These are phyloP conservation scores for Bombus vancouverensis DNA, from an alignment of 1,140 invertebrate species.

Conservation along the genomic window DNA sequence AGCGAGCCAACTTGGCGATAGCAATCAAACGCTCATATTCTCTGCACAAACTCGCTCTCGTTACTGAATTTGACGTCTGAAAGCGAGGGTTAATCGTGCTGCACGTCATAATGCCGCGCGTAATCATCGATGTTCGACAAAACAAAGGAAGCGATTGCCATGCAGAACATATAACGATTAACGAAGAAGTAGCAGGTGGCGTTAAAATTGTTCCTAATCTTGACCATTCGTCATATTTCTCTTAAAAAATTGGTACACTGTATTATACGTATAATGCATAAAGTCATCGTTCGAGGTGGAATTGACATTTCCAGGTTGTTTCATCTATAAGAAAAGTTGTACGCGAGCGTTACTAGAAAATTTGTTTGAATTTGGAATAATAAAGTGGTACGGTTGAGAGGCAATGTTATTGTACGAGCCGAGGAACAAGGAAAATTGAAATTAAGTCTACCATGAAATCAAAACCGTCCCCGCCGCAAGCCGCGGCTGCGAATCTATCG, in stretches of 20 bases:
- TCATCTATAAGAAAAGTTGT: not conserved
- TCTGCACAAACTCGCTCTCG: not conserved
- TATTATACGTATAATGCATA: not conserved
- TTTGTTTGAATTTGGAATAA: not conserved
- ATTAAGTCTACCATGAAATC: constrained; percentile 14
- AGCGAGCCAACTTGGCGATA: not conserved
- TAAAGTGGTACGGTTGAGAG: not conserved
- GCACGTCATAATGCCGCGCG: not conserved
- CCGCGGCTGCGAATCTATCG: not conserved
- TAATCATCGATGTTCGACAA: not conserved
- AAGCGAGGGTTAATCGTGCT: constrained; percentile 20
- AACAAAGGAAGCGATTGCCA: constrained; percentile 20
- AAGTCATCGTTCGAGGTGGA: not conserved
- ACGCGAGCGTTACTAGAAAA: not conserved
- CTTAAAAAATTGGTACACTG: no score
- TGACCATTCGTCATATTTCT: no score
- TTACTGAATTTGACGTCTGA: constrained; percentile 27
- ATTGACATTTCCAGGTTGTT: not conserved
- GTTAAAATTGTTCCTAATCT: not conserved
- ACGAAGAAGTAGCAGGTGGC: not conserved
- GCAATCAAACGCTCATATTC: constrained; percentile 23
- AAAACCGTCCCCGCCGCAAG: not conserved
- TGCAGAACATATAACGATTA: not conserved
- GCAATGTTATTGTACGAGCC: not conserved
- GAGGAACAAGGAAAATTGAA: not conserved